These are phyloP conservation scores for Saccostrea echinata DNA, from an alignment of 1,140 invertebrate species.

Conservation along the genomic window DNA sequence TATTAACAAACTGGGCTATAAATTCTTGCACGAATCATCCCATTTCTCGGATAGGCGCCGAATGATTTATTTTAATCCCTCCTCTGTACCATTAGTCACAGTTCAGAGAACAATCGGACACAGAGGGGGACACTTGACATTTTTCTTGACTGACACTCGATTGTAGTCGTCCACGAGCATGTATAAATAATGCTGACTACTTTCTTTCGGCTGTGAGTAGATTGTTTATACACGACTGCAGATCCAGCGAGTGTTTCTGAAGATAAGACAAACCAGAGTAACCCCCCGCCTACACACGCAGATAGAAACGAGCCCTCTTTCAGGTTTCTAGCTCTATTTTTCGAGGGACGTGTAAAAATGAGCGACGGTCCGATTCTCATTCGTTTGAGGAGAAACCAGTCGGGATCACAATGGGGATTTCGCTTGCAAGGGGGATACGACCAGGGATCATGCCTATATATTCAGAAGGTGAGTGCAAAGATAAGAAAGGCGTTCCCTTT, in stretches of 20 bases:
- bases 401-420: slow-evolving; percentile 90
- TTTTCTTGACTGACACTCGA: slow-evolving; percentile 12
- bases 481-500: neutral
- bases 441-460: slow-evolving; percentile 88
- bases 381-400: slow-evolving; percentile 66
- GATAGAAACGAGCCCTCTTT: neutral
- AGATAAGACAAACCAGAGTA: neutral
- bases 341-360: slow-evolving; percentile 35
- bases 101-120: slow-evolving; percentile 25
- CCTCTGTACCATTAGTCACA: slow-evolving; percentile 7
- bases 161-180: neutral
- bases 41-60: neutral
- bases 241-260: neutral
- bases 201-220: neutral
- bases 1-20: neutral
- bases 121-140: slow-evolving; percentile 30
- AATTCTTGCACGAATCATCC: neutral
- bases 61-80: slow-evolving; percentile 5
- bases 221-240: neutral
- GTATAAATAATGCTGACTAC: neutral
- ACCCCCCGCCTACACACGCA: neutral
- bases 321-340: neutral
- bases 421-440: slow-evolving; percentile 93
- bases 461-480: slow-evolving; percentile 65
- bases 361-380: slow-evolving; percentile 57